Conservation (phyloP, 2,797 vertebrate genomes). For the Chaetophractus vellerosus region DNA sequence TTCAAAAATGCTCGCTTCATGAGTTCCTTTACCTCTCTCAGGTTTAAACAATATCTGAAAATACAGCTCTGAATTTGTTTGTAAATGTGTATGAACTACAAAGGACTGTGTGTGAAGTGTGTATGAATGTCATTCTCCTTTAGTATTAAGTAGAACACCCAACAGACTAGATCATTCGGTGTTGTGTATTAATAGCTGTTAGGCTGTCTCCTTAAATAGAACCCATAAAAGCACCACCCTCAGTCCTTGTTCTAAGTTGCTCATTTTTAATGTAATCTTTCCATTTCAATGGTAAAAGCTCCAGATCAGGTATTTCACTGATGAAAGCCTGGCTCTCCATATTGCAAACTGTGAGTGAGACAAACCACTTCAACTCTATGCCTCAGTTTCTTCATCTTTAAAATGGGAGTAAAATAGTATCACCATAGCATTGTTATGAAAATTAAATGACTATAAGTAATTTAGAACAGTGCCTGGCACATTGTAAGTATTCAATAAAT, state of each 20-base stretch:
- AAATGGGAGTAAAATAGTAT: conserved; percentile 10
- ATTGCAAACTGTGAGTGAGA: background rate
- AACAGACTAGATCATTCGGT: background rate
- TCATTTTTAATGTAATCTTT: background rate
- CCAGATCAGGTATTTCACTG: background rate
- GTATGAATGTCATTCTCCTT: background rate
- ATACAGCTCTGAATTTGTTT: conserved; percentile 1
- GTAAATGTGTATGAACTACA: background rate
- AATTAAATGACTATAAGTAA: background rate
- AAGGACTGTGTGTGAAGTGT: background rate
- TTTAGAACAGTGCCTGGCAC: background rate
- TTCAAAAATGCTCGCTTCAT: background rate
- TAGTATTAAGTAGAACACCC: background rate
- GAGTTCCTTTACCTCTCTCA: conserved; percentile 45
- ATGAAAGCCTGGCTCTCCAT: background rate
- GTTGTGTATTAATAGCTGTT: background rate
- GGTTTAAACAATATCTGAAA: conserved; percentile 23
- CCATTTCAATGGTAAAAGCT: background rate
- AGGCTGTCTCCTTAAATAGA: background rate
- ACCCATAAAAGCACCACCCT: background rate
- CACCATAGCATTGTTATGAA: background rate
- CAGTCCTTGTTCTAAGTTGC: background rate
- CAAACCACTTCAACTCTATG: background rate
- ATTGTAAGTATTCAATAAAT: background rate
- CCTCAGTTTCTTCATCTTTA: conserved; percentile 37